Percentiles rank a stretch among this genome's conserved stretches.
Evolutionary conservation across 2,113 vertebrate genomes (phyloP).

Genomic region (Lates calcarifer): DNA sequence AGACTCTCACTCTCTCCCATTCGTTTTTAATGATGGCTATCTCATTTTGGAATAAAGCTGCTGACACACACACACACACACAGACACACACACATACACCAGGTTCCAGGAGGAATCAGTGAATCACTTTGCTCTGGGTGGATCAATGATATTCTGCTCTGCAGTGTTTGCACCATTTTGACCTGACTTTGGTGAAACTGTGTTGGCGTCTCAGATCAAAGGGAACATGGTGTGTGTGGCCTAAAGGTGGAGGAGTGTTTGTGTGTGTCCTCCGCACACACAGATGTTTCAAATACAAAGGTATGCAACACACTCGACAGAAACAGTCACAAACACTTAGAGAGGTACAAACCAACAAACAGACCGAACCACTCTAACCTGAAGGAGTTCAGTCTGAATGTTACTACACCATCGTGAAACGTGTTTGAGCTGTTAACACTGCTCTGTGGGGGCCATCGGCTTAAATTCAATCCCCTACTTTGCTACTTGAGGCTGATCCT

Average conservation of each 20-base stretch:
- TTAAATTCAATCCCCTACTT: conserved; percentile 11
- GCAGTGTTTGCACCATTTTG: conserved; percentile 34
- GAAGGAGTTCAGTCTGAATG: conserved; percentile 20
- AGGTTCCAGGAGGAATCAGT: background rate
- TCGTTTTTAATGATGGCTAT: background rate
- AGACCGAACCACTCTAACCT: conserved; percentile 25
- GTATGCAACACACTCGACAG: conserved; percentile 50
- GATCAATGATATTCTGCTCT: background rate
- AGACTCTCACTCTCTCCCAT: background rate
- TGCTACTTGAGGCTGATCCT: conserved; percentile 28
- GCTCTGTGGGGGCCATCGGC: conserved; percentile 22
- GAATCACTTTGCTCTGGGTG: background rate
- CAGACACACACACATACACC: conserved; percentile 6
- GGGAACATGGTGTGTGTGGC: conserved; percentile 33
- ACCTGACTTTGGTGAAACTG: conserved; percentile 31
- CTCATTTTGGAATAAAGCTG: conserved; percentile 14
- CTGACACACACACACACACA: background rate
- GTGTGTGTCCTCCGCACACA: conserved; percentile 8
- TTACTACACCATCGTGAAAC: too few relatives aligned
- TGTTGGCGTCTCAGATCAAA: conserved; percentile 64
- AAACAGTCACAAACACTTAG: conserved; percentile 3
- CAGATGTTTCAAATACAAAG: conserved; percentile 66
- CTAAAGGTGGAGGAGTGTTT: conserved; percentile 17
- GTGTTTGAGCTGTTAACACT: conserved; percentile 30
- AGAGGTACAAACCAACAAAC: background rate